Percentiles rank a stretch among this genome's conserved stretches.
Evolutionary conservation across 2,888 invertebrate species (phyloP).

Genomic region (Drosophila algonquin): DNA sequence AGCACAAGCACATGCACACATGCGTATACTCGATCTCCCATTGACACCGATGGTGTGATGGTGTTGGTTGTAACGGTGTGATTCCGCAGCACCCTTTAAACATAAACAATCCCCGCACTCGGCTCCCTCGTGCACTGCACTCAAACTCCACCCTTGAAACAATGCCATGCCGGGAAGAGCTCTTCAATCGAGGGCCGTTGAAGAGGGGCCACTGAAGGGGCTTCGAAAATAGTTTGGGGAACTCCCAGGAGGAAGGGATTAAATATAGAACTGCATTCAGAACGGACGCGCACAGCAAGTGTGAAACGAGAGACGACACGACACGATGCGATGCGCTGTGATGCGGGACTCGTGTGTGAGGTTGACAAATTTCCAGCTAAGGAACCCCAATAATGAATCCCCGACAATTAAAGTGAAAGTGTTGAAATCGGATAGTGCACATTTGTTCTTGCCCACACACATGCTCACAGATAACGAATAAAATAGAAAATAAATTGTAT

Average conservation of each 20-base stretch:
- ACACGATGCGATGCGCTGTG: background rate
- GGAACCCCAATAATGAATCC: constrained; percentile 21
- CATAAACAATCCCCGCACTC: constrained; percentile 21
- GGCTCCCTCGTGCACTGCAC: constrained; percentile 1
- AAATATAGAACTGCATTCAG: constrained; percentile 40
- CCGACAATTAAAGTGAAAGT: constrained; percentile 55
- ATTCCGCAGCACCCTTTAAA: constrained; percentile 34
- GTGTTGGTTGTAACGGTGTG: constrained; percentile 33
- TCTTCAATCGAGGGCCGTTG: constrained; percentile 59
- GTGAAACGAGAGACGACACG: background rate
- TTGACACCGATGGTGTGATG: constrained; percentile 3
- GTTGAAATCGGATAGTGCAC: constrained; percentile 61
- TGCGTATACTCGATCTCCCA: background rate
- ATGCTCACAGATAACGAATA: constrained; percentile 17
- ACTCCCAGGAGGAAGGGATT: constrained; percentile 41
- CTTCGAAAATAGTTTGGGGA: constrained; percentile 52
- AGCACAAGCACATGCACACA: constrained; percentile 28
- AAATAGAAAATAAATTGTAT: constrained; percentile 24
- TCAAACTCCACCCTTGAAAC: constrained; percentile 28
- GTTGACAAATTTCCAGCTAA: constrained; percentile 27
- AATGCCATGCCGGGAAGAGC: constrained; percentile 32
- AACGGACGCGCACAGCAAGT: background rate
- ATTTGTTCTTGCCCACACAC: constrained; percentile 7
- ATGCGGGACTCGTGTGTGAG: background rate
- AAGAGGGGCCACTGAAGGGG: constrained; percentile 48